Percentiles rank a stretch among this genome's conserved stretches.
Conservation (phyloP, 2,113 vertebrate species). For the Shinisaurus crocodilurus region DNA sequence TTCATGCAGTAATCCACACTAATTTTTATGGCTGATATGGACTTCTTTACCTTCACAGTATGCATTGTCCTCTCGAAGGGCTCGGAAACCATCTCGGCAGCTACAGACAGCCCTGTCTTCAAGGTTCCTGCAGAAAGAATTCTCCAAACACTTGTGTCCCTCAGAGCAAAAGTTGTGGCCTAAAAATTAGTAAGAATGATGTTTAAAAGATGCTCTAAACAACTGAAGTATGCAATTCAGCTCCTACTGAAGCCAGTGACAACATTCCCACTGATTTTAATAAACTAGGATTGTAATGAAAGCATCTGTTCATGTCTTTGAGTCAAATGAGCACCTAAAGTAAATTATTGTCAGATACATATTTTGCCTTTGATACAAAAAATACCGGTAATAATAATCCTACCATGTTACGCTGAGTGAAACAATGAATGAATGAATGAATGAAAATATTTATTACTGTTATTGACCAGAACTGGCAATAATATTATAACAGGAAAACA, state of each 20-base stretch:
- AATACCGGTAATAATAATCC: too few relatives aligned
- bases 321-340: too few relatives aligned
- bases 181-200: slow-evolving; percentile 67
- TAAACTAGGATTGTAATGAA: not conserved
- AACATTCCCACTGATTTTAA: not conserved
- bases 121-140: slow-evolving; percentile 93
- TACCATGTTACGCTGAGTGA: not conserved
- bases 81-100: slow-evolving; percentile 92
- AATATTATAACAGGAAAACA: too few relatives aligned
- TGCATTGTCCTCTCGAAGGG: slow-evolving; percentile 93
- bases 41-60: slow-evolving; percentile 92
- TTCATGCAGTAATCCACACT: slow-evolving; percentile 49
- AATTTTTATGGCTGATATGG: slow-evolving; percentile 33
- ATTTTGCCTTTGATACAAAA: too few relatives aligned
- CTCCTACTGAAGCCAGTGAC: slow-evolving; percentile 37
- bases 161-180: slow-evolving; percentile 96
- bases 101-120: slow-evolving; percentile 91
- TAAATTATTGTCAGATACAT: not conserved
- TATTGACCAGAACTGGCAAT: too few relatives aligned
- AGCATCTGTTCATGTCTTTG: not conserved
- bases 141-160: slow-evolving; percentile 89
- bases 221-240: slow-evolving; percentile 33
- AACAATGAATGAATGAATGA: too few relatives aligned
- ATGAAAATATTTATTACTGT: too few relatives aligned
- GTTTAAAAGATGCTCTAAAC: not conserved